Percentiles rank a stretch among this genome's conserved stretches.
phyloP scores from a whole-genome alignment of 2,113 vertebrate species.

The Redunca redunca region DNA sequence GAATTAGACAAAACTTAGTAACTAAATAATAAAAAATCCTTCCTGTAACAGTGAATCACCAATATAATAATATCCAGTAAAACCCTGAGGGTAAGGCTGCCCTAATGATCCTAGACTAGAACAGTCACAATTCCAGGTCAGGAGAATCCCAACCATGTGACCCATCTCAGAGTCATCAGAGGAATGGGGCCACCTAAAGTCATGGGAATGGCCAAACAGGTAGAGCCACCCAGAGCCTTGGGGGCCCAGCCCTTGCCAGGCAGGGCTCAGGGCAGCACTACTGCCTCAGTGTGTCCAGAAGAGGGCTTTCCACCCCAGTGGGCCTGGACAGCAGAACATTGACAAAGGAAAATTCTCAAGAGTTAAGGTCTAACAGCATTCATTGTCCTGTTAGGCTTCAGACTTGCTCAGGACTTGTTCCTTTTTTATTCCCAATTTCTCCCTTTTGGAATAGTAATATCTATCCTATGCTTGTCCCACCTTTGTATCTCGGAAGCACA shows the following conservation, averaged over 20 bases:
- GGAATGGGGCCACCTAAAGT: not conserved
- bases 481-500: not conserved
- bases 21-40: not conserved
- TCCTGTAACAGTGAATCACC: not conserved
- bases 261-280: not conserved
- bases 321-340: not conserved
- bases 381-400: not conserved
- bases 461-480: not conserved
- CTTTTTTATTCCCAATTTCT: not conserved
- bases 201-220: fast-evolving
- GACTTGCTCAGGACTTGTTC: not conserved
- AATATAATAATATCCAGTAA: not conserved
- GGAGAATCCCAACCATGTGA: not conserved
- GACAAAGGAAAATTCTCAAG: not conserved
- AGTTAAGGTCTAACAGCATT: not conserved
- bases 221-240: not conserved
- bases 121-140: not conserved
- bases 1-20: not conserved
- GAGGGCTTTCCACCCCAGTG: not conserved
- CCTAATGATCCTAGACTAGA: not conserved
- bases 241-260: not conserved
- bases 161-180: not conserved
- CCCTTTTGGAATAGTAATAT: not conserved
- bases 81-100: not conserved
- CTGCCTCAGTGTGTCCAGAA: not conserved